Percentiles rank a stretch among this genome's conserved stretches.
These are phyloP conservation scores for Plotosus lineatus DNA, from an alignment of 2,113 vertebrate species.

Conservation along the genomic window DNA sequence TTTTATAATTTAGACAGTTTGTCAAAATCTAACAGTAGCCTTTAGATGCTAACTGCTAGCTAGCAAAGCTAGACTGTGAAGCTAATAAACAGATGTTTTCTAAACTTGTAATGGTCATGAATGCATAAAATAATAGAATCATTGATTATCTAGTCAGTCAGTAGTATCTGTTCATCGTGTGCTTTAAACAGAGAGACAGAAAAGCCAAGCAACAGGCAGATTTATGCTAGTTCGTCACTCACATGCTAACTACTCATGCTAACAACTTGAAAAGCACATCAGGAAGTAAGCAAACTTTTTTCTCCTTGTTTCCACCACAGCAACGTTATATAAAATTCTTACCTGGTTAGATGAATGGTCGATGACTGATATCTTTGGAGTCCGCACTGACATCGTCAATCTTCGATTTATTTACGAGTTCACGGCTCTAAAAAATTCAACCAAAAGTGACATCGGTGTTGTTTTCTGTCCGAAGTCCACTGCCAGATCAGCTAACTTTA, in stretches of 20 bases:
- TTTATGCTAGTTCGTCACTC: neutral
- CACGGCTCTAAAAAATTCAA: conserved; percentile 39
- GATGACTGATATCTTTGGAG: conserved; percentile 48
- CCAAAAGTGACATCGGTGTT: conserved; percentile 40
- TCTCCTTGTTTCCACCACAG: neutral
- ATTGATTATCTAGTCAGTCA: too few relatives aligned
- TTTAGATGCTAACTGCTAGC: too few relatives aligned
- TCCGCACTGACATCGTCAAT: conserved; percentile 54
- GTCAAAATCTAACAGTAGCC: too few relatives aligned
- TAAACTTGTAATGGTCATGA: too few relatives aligned
- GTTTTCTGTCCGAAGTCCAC: conserved; percentile 34
- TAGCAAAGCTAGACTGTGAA: too few relatives aligned
- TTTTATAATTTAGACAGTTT: too few relatives aligned
- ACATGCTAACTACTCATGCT: neutral
- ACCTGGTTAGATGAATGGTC: conserved; percentile 56
- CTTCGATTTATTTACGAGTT: conserved; percentile 32
- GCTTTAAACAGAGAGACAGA: neutral
- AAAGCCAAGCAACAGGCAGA: neutral
- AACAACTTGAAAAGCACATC: neutral
- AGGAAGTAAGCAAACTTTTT: conserved; percentile 29
- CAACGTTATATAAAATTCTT: neutral
- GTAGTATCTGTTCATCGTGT: too few relatives aligned
- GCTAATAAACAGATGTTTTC: too few relatives aligned
- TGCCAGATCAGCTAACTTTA: neutral
- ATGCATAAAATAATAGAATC: neutral